These are phyloP conservation scores for Euura lappo DNA, from an alignment of 1,140 invertebrate species.

Conservation along the genomic window DNA sequence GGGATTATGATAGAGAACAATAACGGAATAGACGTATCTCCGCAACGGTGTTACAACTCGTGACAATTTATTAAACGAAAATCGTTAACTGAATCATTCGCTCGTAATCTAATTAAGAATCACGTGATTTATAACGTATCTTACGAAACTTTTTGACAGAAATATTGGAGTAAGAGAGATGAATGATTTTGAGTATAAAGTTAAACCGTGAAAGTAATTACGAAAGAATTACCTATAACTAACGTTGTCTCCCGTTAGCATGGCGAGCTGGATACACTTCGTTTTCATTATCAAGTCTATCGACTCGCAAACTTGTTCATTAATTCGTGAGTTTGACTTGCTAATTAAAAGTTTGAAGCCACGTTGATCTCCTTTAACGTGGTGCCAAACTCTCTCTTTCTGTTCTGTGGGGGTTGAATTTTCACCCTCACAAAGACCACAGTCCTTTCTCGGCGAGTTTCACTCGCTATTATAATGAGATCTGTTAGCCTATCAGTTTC, in stretches of 20 bases:
- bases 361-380: background rate
- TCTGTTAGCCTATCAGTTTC: background rate
- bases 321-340: slow-evolving; percentile 5
- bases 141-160: background rate
- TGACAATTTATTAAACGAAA: too few relatives aligned
- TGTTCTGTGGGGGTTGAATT: background rate
- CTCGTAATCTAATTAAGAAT: too few relatives aligned
- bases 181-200: background rate
- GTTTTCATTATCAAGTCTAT: background rate
- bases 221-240: background rate
- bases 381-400: background rate
- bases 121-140: too few relatives aligned
- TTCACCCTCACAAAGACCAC: background rate
- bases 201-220: background rate
- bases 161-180: background rate
- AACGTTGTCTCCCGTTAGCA: background rate
- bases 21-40: too few relatives aligned
- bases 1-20: too few relatives aligned
- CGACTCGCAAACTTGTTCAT: background rate
- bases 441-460: background rate
- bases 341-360: slow-evolving; percentile 3
- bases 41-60: too few relatives aligned
- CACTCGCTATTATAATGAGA: background rate
- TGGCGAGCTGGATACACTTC: background rate
- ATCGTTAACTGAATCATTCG: too few relatives aligned